Evolutionary conservation across 2,797 vertebrate genomes (phyloP), one percentile per base, ranked within the genome.

Genomic region (Enteromius argenteus): DNA sequence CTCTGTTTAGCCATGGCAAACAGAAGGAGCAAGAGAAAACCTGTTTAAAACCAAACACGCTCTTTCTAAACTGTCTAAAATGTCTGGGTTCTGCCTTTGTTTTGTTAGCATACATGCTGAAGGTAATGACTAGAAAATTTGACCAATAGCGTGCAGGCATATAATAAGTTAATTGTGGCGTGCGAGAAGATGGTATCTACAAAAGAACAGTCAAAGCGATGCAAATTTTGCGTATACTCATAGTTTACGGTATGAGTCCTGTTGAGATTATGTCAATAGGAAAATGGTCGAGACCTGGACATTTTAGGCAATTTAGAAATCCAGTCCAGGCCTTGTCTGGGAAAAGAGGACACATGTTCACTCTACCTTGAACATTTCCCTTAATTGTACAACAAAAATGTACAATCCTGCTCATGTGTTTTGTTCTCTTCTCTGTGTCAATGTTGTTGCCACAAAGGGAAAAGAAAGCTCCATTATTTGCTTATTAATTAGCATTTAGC

Each of bases 401-500:
- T 67, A 68, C 84, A 89, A 44, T 80, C 87, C 32, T 69, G 11
- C 66, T 21, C 44, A 44, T 39, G 64, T 66, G 19, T 77, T 79
- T 74, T 39, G 37, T 51, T 79, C 71, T 35, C 21, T 62, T 58
- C 19, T 62, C 46, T 79, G 76, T 64, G 62, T 80, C 44, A 2
- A 27, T 86, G 58, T 30, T 53, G n/a, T 15, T 82, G 35, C 73
- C 58, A 77, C 86, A 84, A 39, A 73, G 27, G 73, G 80, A 77
- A 84, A 87, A 81, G 77, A 81, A 85, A 35, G 46, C 42, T 64
- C 39, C 14, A 74, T 86, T 82, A 86, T 86, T 60, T 77, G 71
- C 10, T 81, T 86, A 74, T 86, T 86, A 80, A 87, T 88, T 85
- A 73, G 72, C 68, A 79, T 85, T 86, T 83, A 84, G 58, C 80